phyloP scores from a whole-genome alignment of 1,140 invertebrate genomes.

The Ips typographus region DNA sequence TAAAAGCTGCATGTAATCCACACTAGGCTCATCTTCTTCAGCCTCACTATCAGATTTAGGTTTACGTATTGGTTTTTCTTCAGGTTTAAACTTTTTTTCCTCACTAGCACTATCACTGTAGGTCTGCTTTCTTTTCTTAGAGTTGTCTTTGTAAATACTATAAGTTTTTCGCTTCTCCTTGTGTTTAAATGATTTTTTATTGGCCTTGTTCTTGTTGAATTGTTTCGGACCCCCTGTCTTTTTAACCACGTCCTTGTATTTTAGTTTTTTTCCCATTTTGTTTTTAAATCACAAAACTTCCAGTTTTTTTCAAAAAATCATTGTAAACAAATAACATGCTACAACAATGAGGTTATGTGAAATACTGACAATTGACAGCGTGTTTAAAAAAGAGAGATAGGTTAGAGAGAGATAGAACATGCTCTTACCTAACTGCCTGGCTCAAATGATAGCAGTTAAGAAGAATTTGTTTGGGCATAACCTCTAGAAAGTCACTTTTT shows the following conservation, averaged over 20 bases:
- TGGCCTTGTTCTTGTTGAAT: constrained; percentile 24
- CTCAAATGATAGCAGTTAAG: too few relatives aligned
- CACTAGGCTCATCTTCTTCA: constrained; percentile 32
- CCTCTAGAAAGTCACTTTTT: too few relatives aligned
- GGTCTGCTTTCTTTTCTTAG: constrained; percentile 14
- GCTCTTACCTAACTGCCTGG: too few relatives aligned
- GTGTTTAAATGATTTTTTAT: constrained; percentile 19
- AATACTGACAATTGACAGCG: too few relatives aligned
- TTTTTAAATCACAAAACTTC: too few relatives aligned
- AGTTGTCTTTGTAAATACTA: constrained; percentile 5
- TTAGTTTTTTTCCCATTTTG: constrained; percentile 37
- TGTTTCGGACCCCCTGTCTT: constrained; percentile 4
- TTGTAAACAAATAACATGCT: too few relatives aligned
- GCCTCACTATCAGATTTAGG: constrained; percentile 35
- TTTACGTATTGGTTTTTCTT: constrained; percentile 29
- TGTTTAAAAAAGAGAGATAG: too few relatives aligned
- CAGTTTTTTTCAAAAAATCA: too few relatives aligned
- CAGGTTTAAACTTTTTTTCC: constrained; percentile 22
- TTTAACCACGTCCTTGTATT: constrained; percentile 42
- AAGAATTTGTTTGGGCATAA: too few relatives aligned
- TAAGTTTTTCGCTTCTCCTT: constrained; percentile 29
- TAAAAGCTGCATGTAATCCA: constrained; percentile 58
- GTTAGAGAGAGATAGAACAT: too few relatives aligned
- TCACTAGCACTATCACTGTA: neutral
- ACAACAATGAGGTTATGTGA: too few relatives aligned